A percentile compares a stretch with the other conserved stretches of the same genome.
phyloP scores from a whole-genome alignment of 2,888 invertebrate genomes.

The Cephus sareptanus region DNA sequence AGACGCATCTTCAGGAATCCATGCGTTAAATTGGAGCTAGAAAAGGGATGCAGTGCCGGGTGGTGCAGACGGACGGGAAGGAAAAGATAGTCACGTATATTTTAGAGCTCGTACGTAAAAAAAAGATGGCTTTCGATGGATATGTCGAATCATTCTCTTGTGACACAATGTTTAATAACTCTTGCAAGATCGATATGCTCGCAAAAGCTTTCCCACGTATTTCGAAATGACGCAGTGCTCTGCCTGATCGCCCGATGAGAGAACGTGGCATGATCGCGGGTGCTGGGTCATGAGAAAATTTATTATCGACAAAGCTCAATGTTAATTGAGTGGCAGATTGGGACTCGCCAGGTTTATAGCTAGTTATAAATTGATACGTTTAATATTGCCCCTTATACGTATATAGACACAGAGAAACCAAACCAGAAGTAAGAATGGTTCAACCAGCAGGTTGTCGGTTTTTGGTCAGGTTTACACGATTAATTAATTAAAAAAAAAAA shows the following conservation, averaged over 20 bases:
- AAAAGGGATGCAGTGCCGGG: slow-evolving; percentile 25
- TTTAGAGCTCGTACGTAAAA: slow-evolving; percentile 55
- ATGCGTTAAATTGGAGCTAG: slow-evolving; percentile 47
- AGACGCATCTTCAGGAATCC: slow-evolving; percentile 19
- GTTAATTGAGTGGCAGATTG: slow-evolving; percentile 56
- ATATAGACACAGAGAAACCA: neutral
- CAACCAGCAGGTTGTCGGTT: neutral
- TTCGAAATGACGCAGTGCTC: slow-evolving; percentile 33
- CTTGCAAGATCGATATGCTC: slow-evolving; percentile 53
- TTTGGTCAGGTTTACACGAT: neutral
- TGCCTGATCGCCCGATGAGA: neutral
- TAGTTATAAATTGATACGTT: neutral
- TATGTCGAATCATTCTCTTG: slow-evolving; percentile 58
- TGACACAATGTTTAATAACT: slow-evolving; percentile 53
- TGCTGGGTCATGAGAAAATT: slow-evolving; percentile 33
- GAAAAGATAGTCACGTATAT: slow-evolving; percentile 55
- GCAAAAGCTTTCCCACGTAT: slow-evolving; percentile 51
- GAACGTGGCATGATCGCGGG: neutral
- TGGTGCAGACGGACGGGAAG: slow-evolving; percentile 30
- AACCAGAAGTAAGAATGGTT: neutral
- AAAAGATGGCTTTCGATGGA: slow-evolving; percentile 49
- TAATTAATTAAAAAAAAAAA: no score
- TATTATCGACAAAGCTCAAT: slow-evolving; percentile 56
- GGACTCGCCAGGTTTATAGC: slow-evolving; percentile 35
- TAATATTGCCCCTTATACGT: neutral